Evolutionary conservation across 2,888 invertebrate species (phyloP), one percentile per base, ranked within the genome.

Genomic region (Tetramorium bicarinatum): DNA sequence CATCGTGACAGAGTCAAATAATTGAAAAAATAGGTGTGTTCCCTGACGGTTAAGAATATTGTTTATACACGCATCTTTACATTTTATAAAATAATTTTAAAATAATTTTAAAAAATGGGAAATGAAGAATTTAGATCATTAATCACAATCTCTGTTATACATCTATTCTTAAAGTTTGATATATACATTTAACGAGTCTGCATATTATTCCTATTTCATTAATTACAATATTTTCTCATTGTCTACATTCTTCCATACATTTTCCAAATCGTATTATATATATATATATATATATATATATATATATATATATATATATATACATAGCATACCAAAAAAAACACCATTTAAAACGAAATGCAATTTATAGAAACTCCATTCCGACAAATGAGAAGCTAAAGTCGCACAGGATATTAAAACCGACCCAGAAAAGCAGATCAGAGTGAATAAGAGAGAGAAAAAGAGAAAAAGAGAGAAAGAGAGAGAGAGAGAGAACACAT

Each of bases 331-430:
- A n/a, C 13, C 0, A 44, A 47, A 29, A 41, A 67, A 7, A 56
- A 3, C 2, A 77, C 9, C 29, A 38, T 52, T 77, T 77, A 44
- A 77, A 67, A 44, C 29, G n/a, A 77, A 54, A 67, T 38, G 54
- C 41, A 41, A 54, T 77, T 77, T 67, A 44, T 77, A 67, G 9
- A 52, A 18, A n/a, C 29, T 66, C n/a, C 3, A 13, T 54, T 29
- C 15, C 29, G n/a, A 54, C 29, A 15, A 67, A 54, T 62, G 64
- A 76, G 29, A 54, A 41, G 41, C 13, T 77, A 66, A 77, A 54
- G 54, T 77, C 25, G 25, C 49, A 49, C 15, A 41, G 54, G 29
- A 77, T 77, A 67, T 56, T 44, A 67, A 77, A 77, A 41, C 38
- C 52, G 18, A 64, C 3, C 13, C 29, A 38, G 67, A 67, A 52